Evolutionary conservation across 2,113 vertebrate species (phyloP).

Genomic region (Gadus chalcogrammus): DNA sequence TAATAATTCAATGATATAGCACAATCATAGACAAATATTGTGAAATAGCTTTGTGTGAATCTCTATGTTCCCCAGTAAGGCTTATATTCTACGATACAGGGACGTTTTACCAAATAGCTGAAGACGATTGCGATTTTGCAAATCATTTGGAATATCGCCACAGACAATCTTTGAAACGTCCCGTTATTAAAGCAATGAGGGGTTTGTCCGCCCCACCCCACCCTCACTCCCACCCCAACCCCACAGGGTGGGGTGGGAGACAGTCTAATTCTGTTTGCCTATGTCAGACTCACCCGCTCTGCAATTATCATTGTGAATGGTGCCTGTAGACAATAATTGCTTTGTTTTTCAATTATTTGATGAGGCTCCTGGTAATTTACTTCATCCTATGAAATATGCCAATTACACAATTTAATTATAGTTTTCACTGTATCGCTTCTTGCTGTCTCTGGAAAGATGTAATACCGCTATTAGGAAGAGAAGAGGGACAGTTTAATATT

Average conservation of each 20-base stretch:
- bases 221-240: constrained; percentile 20
- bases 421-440: constrained; percentile 73
- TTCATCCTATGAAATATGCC: constrained; percentile 76
- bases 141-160: too few relatives aligned
- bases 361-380: constrained; percentile 73
- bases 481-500: constrained; percentile 45
- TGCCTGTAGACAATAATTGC: constrained; percentile 70
- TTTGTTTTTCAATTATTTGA: constrained; percentile 79
- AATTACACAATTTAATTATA: constrained; percentile 79
- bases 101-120: too few relatives aligned
- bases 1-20: too few relatives aligned
- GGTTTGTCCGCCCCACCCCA: too few relatives aligned
- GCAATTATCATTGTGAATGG: constrained; percentile 72
- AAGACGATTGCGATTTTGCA: too few relatives aligned
- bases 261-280: constrained; percentile 71
- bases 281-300: constrained; percentile 59
- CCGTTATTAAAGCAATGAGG: too few relatives aligned
- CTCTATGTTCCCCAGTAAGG: too few relatives aligned
- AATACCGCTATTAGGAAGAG: constrained; percentile 65
- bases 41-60: too few relatives aligned
- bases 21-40: too few relatives aligned
- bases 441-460: constrained; percentile 62
- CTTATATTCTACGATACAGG: too few relatives aligned
- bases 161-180: too few relatives aligned
- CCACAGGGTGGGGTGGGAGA: constrained; percentile 44